Conservation (phyloP, 2,888 invertebrate genomes). For the Seladonia tumulorum region DNA sequence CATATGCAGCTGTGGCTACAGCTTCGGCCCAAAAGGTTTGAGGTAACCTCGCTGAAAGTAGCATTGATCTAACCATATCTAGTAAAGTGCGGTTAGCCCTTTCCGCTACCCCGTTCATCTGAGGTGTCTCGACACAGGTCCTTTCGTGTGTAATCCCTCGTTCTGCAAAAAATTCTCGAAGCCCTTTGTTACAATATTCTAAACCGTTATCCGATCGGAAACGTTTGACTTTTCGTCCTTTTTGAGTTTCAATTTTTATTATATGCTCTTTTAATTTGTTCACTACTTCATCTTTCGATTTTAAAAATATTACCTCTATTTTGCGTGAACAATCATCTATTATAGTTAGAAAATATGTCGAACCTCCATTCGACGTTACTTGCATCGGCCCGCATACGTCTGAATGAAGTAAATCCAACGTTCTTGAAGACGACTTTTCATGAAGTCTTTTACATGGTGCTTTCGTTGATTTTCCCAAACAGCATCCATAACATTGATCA, state of each 20-base stretch:
- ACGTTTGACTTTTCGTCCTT: background rate
- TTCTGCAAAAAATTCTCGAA: too few species aligned
- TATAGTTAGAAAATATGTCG: background rate
- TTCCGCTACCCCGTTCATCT: too few species aligned
- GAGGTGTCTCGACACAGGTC: too few species aligned
- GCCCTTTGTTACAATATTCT: too few species aligned
- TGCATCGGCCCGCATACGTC: background rate
- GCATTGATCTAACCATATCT: too few species aligned
- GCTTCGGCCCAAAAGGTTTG: too few species aligned
- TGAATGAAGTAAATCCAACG: slow-evolving; percentile 1
- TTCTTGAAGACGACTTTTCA: background rate
- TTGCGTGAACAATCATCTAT: slow-evolving; percentile 7
- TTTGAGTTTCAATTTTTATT: background rate
- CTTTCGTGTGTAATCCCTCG: too few species aligned
- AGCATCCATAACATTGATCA: background rate
- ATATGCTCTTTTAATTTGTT: background rate
- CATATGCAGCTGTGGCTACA: too few species aligned
- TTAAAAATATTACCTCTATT: slow-evolving; percentile 1
- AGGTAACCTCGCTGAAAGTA: too few species aligned
- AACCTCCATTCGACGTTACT: too few species aligned
- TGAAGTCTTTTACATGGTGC: slow-evolving; percentile 8
- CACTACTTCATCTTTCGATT: slow-evolving; percentile 1
- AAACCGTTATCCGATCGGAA: too few species aligned
- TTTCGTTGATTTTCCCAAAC: slow-evolving; percentile 6
- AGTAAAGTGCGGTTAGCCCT: too few species aligned